Base-by-base conservation (phyloP, 2,888 invertebrate species). In the Plagodis pulveraria region DNA sequence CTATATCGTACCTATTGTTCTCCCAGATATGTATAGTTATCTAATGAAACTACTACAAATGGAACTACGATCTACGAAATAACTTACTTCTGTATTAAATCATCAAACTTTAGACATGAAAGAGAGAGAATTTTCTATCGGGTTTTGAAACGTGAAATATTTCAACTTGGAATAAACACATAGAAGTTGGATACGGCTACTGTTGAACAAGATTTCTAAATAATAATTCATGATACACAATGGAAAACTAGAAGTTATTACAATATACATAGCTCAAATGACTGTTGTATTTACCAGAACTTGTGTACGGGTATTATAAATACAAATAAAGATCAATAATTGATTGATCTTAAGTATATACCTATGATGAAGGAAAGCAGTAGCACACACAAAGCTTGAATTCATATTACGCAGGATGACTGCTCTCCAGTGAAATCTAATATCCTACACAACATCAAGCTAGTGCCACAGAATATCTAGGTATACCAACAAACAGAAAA, bases 91-190 rank as follows among this genome's bases (percentile, higher is more conserved):
- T 12, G 55, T 61, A 60, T 48, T 56, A 61, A 56, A 56, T 52
- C 60, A 61, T 61, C 60, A 61, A 52, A 61, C 60, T 61, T 56
- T 45, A 61, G 60, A 61, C 60, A 61, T 61, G 60, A 56, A 61
- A 61, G 56, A 61, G 60, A 61, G 60, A 61, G 56, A 61, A 61
- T 52, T 56, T 61, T 52, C 60, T 61, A 56, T 61, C 56, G 60
- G 60, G 62, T 56, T 51, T 62, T 62, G 52, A 58, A 62, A 56
- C 47, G 62, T 58, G 58, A 56, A 50, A 55, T 47, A 36, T 50
- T 40, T 49, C 48, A 22, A 45, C 40, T 55, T 36, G 46, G 57
- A 49, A 46, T 43, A 46, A 45, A 44, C 33, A 12, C 32, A 42
- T 43, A 43, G 9, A 10, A 6, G 43, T 35, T 22, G 46, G 41